Base-by-base conservation (phyloP, 2,888 invertebrate species). In the Rhagium mordax region DNA sequence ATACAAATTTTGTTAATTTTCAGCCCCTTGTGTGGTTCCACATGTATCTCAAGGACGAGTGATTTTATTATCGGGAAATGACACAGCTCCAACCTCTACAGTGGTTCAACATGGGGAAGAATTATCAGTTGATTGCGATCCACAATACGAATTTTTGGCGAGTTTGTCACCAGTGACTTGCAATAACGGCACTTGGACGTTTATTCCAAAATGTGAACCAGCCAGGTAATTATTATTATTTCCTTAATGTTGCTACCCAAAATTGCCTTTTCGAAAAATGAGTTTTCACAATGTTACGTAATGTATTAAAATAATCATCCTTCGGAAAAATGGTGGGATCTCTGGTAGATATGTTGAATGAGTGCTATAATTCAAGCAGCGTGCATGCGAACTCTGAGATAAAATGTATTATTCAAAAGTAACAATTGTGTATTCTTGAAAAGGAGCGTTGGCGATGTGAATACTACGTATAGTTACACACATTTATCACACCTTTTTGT, bases 111-210 rank as follows among this genome's bases (percentile, higher is more conserved):
- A 96, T 84, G 95, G 94, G 5, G 92, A 93, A 74, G 89, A 89
- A 15, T 88, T 95, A 61, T 89, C 91, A 5, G 96, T 98, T 0
- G 93, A 93, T 68, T 98, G 98, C 82, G 93, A 96, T 75, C 91
- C 93, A 70, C 93, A 95, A 81, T 97, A 95, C 84, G 97, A 98
- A 86, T 96, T 95, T 81, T 92, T 94, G 0, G 93, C 92, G 59
- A 93, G 93, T 77, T 90, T 93, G 0, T 93, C 93, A 3, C 91
- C 92, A 0, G 95, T 96, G 0, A 92, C 93, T 0, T 99, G 99
- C 86, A 94, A 95, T 85, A 98, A 98, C 83, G 98, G 98, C 0
- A 96, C 97, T 0, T 99, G 98, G 98, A 95, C 96, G 0, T 94
- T 96, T 76, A 95, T 97, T 80, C 98, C 98, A 3, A 91, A 93